Evolutionary conservation across 2,888 invertebrate species (phyloP).

Genomic region (Scaeva pyrastri): DNA sequence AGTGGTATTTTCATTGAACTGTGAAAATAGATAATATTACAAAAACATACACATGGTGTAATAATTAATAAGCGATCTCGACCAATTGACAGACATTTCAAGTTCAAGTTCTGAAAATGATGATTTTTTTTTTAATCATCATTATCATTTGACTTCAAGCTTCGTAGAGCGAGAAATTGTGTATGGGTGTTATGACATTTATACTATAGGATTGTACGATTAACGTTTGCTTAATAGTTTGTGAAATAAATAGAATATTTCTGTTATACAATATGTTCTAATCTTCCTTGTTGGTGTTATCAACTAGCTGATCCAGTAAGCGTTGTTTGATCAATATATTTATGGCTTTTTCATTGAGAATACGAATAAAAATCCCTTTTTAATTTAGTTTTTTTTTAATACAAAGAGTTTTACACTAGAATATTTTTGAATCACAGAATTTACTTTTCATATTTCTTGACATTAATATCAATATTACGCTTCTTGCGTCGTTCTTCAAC

Average conservation of each 20-base stretch:
- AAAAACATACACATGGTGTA: background rate
- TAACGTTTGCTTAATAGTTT: slow-evolving; percentile 12
- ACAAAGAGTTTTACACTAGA: background rate
- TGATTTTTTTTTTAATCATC: background rate
- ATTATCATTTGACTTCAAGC: slow-evolving; percentile 7
- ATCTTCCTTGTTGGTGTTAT: background rate
- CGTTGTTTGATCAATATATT: no score
- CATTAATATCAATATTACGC: slow-evolving; percentile 79
- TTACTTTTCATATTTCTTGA: slow-evolving; percentile 79
- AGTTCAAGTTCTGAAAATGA: slow-evolving; percentile 71
- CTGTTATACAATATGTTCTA: slow-evolving; percentile 5
- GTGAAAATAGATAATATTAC: slow-evolving; percentile 42
- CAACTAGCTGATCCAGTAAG: background rate
- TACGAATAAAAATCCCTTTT: no score
- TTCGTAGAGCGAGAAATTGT: slow-evolving; percentile 16
- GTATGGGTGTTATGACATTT: background rate
- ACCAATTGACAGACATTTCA: slow-evolving; percentile 52
- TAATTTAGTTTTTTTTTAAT: background rate
- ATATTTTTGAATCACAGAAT: slow-evolving; percentile 10
- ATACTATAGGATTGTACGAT: background rate
- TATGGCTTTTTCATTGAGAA: no score
- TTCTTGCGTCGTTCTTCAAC: slow-evolving; percentile 78
- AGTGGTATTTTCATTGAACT: slow-evolving; percentile 36
- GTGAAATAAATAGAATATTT: slow-evolving; percentile 7
- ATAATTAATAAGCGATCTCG: slow-evolving; percentile 32